Conservation (phyloP, 2,888 invertebrate genomes). For the Lithosia quadra region DNA sequence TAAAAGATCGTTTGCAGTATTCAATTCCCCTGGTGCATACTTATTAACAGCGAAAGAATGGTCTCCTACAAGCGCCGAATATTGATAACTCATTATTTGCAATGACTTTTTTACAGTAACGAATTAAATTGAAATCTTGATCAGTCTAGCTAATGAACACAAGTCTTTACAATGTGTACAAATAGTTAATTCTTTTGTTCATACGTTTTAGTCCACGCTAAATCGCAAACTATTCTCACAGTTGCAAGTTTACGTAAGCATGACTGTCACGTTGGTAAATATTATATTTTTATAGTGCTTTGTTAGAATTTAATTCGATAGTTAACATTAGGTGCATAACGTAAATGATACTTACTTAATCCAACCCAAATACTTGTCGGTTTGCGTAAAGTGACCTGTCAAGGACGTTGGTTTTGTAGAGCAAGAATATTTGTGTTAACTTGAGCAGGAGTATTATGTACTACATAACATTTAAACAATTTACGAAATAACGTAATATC, state of each 20-base stretch:
- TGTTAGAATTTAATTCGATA: slow-evolving; percentile 46
- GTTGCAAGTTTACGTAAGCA: slow-evolving; percentile 44
- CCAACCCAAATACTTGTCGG: slow-evolving; percentile 42
- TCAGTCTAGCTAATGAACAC: not conserved
- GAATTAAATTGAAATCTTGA: not conserved
- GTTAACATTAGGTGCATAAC: slow-evolving; percentile 44
- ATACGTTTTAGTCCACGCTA: slow-evolving; percentile 44
- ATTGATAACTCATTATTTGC: not conserved
- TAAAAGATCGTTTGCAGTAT: not conserved
- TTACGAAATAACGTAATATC: not conserved
- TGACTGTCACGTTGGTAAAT: slow-evolving; percentile 44
- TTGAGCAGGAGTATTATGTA: slow-evolving; percentile 17
- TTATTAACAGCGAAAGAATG: not conserved
- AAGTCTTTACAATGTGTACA: slow-evolving; percentile 16
- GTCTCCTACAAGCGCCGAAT: not conserved
- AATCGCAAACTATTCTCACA: slow-evolving; percentile 55
- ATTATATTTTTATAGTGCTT: slow-evolving; percentile 46
- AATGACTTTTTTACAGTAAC: not conserved
- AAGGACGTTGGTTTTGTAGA: slow-evolving; percentile 41
- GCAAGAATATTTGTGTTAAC: slow-evolving; percentile 17
- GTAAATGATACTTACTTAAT: slow-evolving; percentile 38
- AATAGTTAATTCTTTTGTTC: slow-evolving; percentile 56
- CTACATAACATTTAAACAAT: not conserved
- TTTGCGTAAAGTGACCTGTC: slow-evolving; percentile 50
- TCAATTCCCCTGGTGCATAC: not conserved